Base-by-base conservation (phyloP, 2,888 invertebrate genomes). In the Eulithis testata region DNA sequence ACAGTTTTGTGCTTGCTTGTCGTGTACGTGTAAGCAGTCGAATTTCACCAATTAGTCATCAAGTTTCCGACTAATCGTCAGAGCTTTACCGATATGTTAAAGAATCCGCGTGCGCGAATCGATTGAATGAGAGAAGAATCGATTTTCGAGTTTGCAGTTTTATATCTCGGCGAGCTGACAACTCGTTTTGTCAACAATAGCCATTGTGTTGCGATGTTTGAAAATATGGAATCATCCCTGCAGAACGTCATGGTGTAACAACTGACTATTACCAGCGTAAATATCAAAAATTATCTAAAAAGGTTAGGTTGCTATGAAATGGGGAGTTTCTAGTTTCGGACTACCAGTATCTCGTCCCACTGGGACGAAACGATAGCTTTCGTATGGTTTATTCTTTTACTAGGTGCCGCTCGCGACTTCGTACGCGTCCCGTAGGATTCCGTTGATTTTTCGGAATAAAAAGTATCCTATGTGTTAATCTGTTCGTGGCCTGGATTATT, bases 191-290 rank as follows among this genome's bases (percentile, higher is more conserved):
- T 85, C 85, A 88, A 91, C 90, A 91, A 90, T 87, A 78, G 80
- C 82, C 82, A 91, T 91, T 91, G 90, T 91, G 79, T 84, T 73
- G 66, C 60, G 55, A 72, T 88, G 86, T 89, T 89, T 90, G 86
- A 85, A 88, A 90, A 90, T 85, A 89, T 79, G 79, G 75, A 78
- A 79, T 76, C 86, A 81, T n/a, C 85, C 82, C 83, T 82, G 52
- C 7, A 2, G 54, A 44, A 37, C 51, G 47, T 14, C 44, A 12
- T 58, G 47, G 21, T 59, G 14, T 60, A 49, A 12, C n/a, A 37
- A n/a, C 31, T 12, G 6, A 31, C 27, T 27, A 47, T 12, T 12
- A 11, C 5, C 2, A n/a, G 47, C 47, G 14, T 5, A 14, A 12
- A n/a, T 45, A 21, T 14, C 3, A 1, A 14, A 47, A 14, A 8